A percentile compares a stretch with the other conserved stretches of the same genome.
phyloP scores from a whole-genome alignment of 2,888 invertebrate genomes.

The Eristalinus sepulchralis region DNA sequence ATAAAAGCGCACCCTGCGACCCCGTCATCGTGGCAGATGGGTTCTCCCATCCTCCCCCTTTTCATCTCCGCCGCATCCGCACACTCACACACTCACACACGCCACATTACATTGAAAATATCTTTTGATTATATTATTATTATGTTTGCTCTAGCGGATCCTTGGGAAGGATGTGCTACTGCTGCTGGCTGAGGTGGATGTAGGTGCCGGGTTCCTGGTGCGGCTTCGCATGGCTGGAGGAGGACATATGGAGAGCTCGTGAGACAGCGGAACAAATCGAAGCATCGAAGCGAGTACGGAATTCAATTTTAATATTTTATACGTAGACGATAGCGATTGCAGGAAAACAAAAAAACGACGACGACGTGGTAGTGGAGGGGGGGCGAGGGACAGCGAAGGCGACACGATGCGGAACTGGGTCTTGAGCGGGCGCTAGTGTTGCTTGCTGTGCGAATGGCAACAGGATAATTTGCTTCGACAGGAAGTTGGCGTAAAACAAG shows the following conservation, averaged over 20 bases:
- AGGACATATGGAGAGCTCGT: constrained; percentile 53
- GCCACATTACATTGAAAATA: constrained; percentile 62
- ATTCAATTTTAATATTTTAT: constrained; percentile 71
- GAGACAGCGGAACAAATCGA: constrained; percentile 69
- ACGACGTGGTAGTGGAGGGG: not conserved
- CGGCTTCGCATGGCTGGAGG: constrained; percentile 49
- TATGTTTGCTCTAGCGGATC: constrained; percentile 69
- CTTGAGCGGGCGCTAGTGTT: constrained; percentile 21
- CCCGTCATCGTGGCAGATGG: constrained; percentile 37
- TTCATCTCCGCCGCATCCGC: constrained; percentile 18
- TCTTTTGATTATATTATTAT: constrained; percentile 71
- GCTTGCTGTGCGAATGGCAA: constrained; percentile 35
- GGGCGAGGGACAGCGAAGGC: not conserved
- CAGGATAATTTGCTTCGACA: constrained; percentile 60
- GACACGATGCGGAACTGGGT: constrained; percentile 36
- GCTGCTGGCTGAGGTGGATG: not conserved
- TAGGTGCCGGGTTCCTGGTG: constrained; percentile 7
- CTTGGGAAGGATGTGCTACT: constrained; percentile 23
- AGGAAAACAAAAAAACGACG: not conserved
- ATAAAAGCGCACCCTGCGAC: constrained; percentile 38
- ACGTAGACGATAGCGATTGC: constrained; percentile 18
- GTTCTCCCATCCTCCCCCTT: constrained; percentile 45
- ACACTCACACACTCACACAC: constrained; percentile 6
- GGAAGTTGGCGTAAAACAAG: constrained; percentile 48
- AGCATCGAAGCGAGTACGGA: constrained; percentile 64